Evolutionary conservation across 2,797 vertebrate genomes (phyloP).

Genomic region (Lophotriccus pileatus): DNA sequence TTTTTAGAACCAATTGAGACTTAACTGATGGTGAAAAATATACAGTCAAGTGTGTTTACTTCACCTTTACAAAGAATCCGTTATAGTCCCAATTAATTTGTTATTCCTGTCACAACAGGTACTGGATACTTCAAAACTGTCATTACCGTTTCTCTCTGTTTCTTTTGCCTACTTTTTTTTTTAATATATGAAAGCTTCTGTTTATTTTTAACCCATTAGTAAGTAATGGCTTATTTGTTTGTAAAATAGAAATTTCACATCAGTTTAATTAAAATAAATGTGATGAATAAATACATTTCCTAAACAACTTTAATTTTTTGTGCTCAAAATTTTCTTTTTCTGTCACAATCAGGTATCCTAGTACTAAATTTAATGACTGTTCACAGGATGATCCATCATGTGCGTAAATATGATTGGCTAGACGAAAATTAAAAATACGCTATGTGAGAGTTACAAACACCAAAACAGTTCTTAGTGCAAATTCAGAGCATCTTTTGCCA

Average conservation of each 20-base stretch:
- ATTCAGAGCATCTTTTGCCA: background rate
- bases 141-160: conserved; percentile 85
- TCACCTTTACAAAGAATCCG: conserved; percentile 99
- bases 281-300: background rate
- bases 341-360: background rate
- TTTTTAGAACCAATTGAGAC: conserved; percentile 99
- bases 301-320: background rate
- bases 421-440: conserved; percentile 26
- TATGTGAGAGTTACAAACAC: background rate
- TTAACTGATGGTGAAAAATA: conserved; percentile 99
- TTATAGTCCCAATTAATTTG: conserved; percentile 99
- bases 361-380: conserved; percentile 14
- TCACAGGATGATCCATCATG: background rate
- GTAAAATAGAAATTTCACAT: background rate
- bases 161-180: conserved; percentile 67
- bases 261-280: conserved; percentile 21
- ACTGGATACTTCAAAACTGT: conserved; percentile 96
- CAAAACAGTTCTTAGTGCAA: background rate
- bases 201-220: conserved; percentile 86
- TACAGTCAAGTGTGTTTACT: conserved; percentile 99
- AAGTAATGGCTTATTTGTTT: background rate
- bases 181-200: conserved; percentile 77
- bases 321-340: background rate
- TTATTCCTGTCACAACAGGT: conserved; percentile 99
- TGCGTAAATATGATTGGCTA: background rate